These are phyloP conservation scores for Phenacoccus solenopsis DNA, from an alignment of 1,140 invertebrate genomes.

Conservation along the genomic window DNA sequence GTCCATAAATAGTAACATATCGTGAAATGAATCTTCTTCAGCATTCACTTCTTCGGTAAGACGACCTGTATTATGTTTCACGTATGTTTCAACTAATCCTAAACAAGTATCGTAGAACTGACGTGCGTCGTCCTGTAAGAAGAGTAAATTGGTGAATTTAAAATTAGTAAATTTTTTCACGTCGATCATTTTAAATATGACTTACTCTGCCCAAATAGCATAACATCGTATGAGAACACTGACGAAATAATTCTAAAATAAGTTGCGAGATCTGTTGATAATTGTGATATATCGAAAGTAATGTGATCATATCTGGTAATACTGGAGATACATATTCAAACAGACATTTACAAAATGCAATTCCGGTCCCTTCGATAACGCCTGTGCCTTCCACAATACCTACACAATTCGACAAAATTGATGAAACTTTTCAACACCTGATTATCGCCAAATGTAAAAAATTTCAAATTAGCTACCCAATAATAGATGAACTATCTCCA, in stretches of 20 bases:
- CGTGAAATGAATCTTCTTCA: conserved; percentile 57
- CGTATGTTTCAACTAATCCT: conserved; percentile 54
- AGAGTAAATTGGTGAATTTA: conserved; percentile 20
- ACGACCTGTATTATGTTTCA: conserved; percentile 45
- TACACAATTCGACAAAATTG: background rate
- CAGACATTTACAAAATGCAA: conserved; percentile 43
- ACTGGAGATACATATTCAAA: conserved; percentile 51
- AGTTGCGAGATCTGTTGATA: conserved; percentile 67
- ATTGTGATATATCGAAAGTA: conserved; percentile 64
- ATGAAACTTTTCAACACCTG: background rate
- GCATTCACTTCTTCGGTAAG: conserved; percentile 42
- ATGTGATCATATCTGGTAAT: conserved; percentile 47
- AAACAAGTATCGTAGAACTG: conserved; percentile 49
- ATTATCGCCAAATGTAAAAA: background rate
- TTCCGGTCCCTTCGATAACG: conserved; percentile 44
- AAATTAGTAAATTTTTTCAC: background rate
- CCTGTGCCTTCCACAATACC: conserved; percentile 32
- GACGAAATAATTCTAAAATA: conserved; percentile 59
- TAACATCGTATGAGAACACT: conserved; percentile 54
- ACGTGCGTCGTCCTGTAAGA: conserved; percentile 39
- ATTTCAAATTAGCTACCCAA: background rate
- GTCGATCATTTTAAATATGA: background rate
- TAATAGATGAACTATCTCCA: conserved; percentile 42
- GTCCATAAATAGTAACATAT: conserved; percentile 56
- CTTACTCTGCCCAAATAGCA: conserved; percentile 45